Base-by-base conservation (phyloP, 2,797 vertebrate species). In the Sebastiscus tertius region DNA sequence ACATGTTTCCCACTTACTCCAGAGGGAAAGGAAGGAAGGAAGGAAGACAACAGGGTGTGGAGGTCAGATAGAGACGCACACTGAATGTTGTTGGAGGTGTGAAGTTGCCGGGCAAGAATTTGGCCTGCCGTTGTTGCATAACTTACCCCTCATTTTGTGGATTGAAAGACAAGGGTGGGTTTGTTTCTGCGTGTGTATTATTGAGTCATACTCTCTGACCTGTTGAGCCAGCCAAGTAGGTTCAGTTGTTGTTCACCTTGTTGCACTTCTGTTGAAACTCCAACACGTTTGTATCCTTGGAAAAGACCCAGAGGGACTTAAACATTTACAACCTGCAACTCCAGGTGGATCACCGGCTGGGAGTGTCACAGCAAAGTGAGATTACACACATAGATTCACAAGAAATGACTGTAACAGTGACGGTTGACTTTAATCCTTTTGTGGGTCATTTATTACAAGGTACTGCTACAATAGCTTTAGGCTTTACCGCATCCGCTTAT, bases 171-270 rank as follows among this genome's bases (percentile, higher is more conserved):
- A 68, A 69, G 18, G 14, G n/a, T 42, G 4, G 8, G 9, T 33
- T 29, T 31, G 83, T 83, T 24, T 62, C 8, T 16, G 10, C 16
- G 16, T 73, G 29, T 63, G 4, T 52, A 64, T 10, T 52, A 67
- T 10, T 69, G 18, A 58, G 29, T 72, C 29, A 63, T 31, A 46
- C 20, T 56, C 27, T 26, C 61, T 77, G 73, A 86, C 84, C 31
- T 58, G 90, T 77, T 29, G 33, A 90, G 62, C 87, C 59, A 66
- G 89, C 71, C 27, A 7, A 64, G 72, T 74, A 5, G 60, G 76
- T 88, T 81, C 33, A 39, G 58, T 42, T 52, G 52, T 59, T 73
- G 16, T 77, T 74, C 34, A 34, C 16, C n/a, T 64, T 6, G 39
- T 24, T 59, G 60, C 12, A 16, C 22, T 39, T 22, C 14, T 24